Evolutionary conservation across 2,797 vertebrate species (phyloP), one percentile per base, ranked within the genome.

Genomic region (Siniperca scherzeri): DNA sequence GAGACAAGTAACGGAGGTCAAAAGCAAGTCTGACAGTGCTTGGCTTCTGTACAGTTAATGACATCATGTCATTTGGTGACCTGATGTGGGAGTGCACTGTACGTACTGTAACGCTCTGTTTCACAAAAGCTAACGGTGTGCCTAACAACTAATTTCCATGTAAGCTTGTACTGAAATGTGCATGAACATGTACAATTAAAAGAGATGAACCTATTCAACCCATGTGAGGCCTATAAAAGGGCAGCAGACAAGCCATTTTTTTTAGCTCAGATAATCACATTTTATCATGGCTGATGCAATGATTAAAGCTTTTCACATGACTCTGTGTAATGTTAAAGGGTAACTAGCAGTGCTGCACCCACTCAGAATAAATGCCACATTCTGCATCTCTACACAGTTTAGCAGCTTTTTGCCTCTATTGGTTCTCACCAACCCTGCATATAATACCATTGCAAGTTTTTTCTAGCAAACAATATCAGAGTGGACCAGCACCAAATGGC

Each of bases 41-140:
- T 74, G 65, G 70, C 61, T 46, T 50, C 60, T 19, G n/a, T 42
- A 25, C 55, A 44, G 55, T 50, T 30, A 25, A 38, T 72, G 62
- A 73, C 33, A 53, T 85, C 77, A 80, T 74, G 74, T 60, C 42
- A 68, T 78, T 80, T 57, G 25, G 56, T 16, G 69, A 65, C 42
- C 46, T 44, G 48, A 69, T 85, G 65, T 74, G 65, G 53, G 13
- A 57, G 57, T 59, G 55, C 21, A 27, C 9, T 50, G 17, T 48
- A 59, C 9, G 3, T 27, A 33, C 25, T 64, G 55, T 27, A 56
- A 50, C 0, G 2, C 19, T 66, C 27, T 48, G 27, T 72, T 69
- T 68, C 69, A 30, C 56, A 42, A 19, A 56, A 77, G 13, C 56
- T 50, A 76, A 62, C 14, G 2, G 25, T 22, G 19, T 16, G 1